Percentiles rank a stretch among this genome's conserved stretches.
phyloP scores from a whole-genome alignment of 1,140 invertebrate genomes.

The Bombus haemorrhoidalis region DNA sequence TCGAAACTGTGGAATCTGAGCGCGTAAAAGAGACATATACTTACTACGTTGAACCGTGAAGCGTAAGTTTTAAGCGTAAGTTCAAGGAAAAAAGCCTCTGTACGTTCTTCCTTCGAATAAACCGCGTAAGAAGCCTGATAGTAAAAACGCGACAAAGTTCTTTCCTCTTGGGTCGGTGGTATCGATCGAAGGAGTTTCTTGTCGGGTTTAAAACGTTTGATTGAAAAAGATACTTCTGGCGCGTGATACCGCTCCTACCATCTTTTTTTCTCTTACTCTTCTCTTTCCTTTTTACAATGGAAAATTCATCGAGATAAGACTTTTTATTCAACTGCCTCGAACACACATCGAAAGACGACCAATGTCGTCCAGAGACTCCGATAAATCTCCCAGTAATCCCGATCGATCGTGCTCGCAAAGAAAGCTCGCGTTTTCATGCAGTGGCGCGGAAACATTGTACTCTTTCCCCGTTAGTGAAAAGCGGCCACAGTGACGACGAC shows the following conservation, averaged over 20 bases:
- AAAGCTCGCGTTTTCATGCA: slow-evolving; percentile 60
- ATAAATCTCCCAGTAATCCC: slow-evolving; percentile 63
- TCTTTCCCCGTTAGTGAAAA: slow-evolving; percentile 55
- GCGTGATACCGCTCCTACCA: not conserved
- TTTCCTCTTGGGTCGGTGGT: not conserved
- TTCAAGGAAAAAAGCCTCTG: not conserved
- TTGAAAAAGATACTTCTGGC: not conserved
- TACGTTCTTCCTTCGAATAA: too few species aligned
- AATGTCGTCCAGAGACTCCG: slow-evolving; percentile 26
- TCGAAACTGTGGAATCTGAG: not conserved
- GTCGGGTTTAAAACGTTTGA: not conserved
- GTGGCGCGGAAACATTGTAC: slow-evolving; percentile 63
- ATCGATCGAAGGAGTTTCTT: not conserved
- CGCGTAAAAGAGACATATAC: not conserved
- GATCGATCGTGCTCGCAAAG: slow-evolving; percentile 64
- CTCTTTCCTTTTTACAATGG: not conserved
- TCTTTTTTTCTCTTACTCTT: not conserved
- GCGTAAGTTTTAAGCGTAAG: not conserved
- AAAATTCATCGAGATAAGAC: slow-evolving; percentile 31
- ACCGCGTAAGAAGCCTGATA: not conserved
- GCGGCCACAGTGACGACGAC: slow-evolving; percentile 23
- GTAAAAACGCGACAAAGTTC: not conserved
- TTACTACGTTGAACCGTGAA: not conserved
- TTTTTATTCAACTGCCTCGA: slow-evolving; percentile 45
- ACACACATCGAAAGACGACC: slow-evolving; percentile 48